A percentile compares a stretch with the other conserved stretches of the same genome.
Conservation (phyloP, 2,888 invertebrate species). For the Macaria notata region DNA sequence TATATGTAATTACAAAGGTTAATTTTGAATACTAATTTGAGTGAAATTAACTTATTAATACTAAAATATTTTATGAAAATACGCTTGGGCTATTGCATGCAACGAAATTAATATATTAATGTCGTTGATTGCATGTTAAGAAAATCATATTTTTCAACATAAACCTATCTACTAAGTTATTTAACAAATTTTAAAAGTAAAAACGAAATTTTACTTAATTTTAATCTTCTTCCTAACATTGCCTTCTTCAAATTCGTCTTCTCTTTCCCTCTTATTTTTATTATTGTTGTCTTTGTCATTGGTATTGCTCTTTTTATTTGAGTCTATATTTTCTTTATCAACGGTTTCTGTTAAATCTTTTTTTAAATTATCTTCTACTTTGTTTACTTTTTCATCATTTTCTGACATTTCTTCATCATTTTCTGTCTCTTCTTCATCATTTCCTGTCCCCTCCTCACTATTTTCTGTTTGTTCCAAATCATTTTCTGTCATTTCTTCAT, state of each 20-base stretch:
- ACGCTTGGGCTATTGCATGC: too few relatives aligned
- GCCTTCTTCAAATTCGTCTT: conserved; percentile 36
- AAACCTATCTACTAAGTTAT: too few relatives aligned
- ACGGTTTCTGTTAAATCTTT: neutral
- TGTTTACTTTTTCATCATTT: neutral
- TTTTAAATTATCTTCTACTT: neutral
- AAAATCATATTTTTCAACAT: too few relatives aligned
- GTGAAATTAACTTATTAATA: too few relatives aligned
- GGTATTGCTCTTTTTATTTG: conserved; percentile 21
- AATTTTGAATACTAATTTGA: too few relatives aligned
- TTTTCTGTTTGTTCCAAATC: neutral
- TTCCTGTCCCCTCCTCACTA: neutral
- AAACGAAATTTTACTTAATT: conserved; percentile 26
- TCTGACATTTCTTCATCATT: neutral
- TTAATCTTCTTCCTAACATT: conserved; percentile 51
- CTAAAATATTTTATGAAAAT: too few relatives aligned
- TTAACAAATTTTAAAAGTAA: too few relatives aligned
- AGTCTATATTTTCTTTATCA: conserved; percentile 37
- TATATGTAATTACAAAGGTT: too few relatives aligned
- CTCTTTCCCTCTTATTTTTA: conserved; percentile 46
- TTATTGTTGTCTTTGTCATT: neutral
- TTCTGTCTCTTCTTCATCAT: neutral
- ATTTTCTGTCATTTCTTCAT: neutral
- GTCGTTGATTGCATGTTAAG: too few relatives aligned
- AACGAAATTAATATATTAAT: too few relatives aligned